phyloP scores from a whole-genome alignment of 2,888 invertebrate species.

The Cryptocheilus praepositus region DNA sequence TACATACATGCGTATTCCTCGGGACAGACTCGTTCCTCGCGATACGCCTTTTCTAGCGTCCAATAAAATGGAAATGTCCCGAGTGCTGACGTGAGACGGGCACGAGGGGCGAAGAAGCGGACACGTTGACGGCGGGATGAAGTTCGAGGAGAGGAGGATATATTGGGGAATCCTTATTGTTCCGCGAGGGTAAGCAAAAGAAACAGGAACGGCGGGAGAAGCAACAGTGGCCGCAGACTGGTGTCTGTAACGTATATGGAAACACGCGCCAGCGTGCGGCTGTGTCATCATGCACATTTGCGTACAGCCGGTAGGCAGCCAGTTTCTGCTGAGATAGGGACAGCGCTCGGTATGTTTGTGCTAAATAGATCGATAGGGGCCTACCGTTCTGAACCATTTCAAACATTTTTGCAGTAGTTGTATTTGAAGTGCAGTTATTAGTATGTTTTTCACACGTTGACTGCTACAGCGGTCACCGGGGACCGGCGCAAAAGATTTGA shows the following conservation, averaged over 20 bases:
- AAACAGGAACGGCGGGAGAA: too few species aligned
- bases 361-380: too few species aligned
- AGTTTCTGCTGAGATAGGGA: too few species aligned
- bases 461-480: too few species aligned
- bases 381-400: too few species aligned
- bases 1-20: conserved; percentile 48
- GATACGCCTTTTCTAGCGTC: conserved; percentile 62
- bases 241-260: conserved; percentile 50
- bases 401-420: too few species aligned
- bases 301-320: too few species aligned
- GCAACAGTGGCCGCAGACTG: conserved; percentile 21
- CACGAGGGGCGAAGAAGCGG: conserved; percentile 24
- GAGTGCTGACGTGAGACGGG: conserved; percentile 53
- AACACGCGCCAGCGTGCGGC: conserved; percentile 41
- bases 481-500: too few species aligned
- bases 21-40: conserved; percentile 45
- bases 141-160: conserved; percentile 8
- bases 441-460: too few species aligned
- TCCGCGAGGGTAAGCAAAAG: conserved; percentile 40
- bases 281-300: too few species aligned
- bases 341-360: too few species aligned
- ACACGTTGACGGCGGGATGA: not conserved
- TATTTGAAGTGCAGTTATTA: too few species aligned
- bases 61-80: conserved; percentile 74
- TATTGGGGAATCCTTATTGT: conserved; percentile 48